phyloP scores from a whole-genome alignment of 2,113 vertebrate genomes.

The Casuarius casuarius region DNA sequence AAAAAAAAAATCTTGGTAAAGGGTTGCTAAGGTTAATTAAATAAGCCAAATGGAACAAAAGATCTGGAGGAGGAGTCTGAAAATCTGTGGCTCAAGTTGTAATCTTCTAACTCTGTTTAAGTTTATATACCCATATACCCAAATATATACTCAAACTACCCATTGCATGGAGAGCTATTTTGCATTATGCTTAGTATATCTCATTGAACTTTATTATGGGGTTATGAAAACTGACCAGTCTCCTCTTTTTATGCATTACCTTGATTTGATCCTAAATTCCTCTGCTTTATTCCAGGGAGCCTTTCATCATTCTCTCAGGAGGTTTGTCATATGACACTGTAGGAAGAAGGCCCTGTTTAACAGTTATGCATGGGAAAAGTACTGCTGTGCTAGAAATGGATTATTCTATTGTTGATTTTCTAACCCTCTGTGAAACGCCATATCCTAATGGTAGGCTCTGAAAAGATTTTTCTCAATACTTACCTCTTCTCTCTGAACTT shows the following conservation, averaged over 20 bases:
- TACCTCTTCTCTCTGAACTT: not conserved
- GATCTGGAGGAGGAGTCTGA: not conserved
- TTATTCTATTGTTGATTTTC: conserved; percentile 98
- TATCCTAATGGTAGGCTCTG: conserved; percentile 90
- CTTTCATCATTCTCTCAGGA: conserved; percentile 97
- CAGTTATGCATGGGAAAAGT: conserved; percentile 98
- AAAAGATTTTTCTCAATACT: not conserved
- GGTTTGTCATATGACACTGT: conserved; percentile 97
- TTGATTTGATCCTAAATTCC: not conserved
- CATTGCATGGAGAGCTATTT: not conserved
- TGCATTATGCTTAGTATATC: not conserved
- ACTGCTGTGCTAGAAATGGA: conserved; percentile 99
- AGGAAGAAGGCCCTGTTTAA: conserved; percentile 95
- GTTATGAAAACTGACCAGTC: not conserved
- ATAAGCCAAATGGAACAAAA: not conserved
- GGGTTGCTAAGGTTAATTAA: not conserved
- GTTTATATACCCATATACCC: not conserved
- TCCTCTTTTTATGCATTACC: not conserved
- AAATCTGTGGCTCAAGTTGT: not conserved
- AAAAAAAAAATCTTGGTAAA: not conserved
- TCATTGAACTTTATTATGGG: not conserved
- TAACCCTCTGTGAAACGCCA: conserved; percentile 98
- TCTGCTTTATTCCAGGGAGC: conserved; percentile 85
- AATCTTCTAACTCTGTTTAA: not conserved
- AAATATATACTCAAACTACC: not conserved